Percentiles rank a stretch among this genome's conserved stretches.
phyloP scores from a whole-genome alignment of 2,797 vertebrate species.

The Tangara arthus region DNA sequence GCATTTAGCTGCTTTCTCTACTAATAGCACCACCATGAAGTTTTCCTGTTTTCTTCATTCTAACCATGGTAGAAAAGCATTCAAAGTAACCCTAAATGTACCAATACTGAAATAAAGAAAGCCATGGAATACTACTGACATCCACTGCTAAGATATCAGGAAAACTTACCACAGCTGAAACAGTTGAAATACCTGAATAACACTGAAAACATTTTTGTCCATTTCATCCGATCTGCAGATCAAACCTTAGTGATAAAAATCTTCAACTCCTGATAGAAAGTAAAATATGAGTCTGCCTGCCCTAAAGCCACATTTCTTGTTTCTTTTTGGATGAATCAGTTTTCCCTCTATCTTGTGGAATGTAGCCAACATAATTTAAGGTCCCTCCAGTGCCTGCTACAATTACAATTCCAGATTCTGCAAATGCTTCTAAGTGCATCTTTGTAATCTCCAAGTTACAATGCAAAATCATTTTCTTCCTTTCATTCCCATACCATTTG shows the following conservation, averaged over 20 bases:
- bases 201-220: not conserved
- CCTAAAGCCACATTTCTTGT: not conserved
- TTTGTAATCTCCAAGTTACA: not conserved
- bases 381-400: not conserved
- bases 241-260: not conserved
- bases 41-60: not conserved
- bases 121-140: not conserved
- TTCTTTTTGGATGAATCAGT: not conserved
- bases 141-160: not conserved
- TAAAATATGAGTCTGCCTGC: not conserved
- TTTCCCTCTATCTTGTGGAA: not conserved
- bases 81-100: not conserved
- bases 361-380: not conserved
- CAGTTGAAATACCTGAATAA: not conserved
- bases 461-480: not conserved
- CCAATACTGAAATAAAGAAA: conserved; percentile 11
- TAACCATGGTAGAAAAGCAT: not conserved
- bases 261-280: not conserved
- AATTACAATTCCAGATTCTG: not conserved
- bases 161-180: not conserved
- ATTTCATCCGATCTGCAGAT: not conserved
- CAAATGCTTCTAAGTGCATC: not conserved
- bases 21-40: not conserved
- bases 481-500: not conserved
- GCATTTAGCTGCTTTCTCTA: not conserved